Evolutionary conservation across 2,113 vertebrate species (phyloP), one percentile per base, ranked within the genome.

Genomic region (Arvicanthis niloticus): DNA sequence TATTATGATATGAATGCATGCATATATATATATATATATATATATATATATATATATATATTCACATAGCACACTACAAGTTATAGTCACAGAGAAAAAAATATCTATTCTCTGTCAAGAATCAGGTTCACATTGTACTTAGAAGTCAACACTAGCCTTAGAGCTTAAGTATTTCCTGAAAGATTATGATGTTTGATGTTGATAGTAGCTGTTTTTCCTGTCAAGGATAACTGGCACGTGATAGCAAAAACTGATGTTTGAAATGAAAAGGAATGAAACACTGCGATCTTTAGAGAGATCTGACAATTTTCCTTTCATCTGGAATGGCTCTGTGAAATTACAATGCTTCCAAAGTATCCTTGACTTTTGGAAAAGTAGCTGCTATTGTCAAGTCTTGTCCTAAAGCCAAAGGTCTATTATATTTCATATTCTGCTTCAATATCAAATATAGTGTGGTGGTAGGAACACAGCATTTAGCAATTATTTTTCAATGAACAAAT

Each of bases 301-400:
- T 95, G 78, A 81, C 21, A 11, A 45, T 45, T 70, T 89, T 84
- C 24, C 6, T 45, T 90, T 91, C 42, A 29, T 67, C 26, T 91
- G 37, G 53, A 65, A 93, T 65, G 95, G 3, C 2, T 11, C 13
- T 86, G 21, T 91, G 19, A 91, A 87, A 80, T 84, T 62, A 78
- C 37, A 40, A 70, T 40, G 13, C 11, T 97, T 82, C n/a, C 16
- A 73, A 91, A 45, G 6, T 70, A 81, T 51, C 87, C 68, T 87
- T 84, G 42, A 58, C 56, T 22, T 95, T 94, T 96, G 51, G 42
- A 89, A 97, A 92, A 96, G 19, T 68, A 88, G 29, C 42, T 77
- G 3, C 42, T 34, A 24, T 93, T 91, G 31, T 95, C 86, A 73
- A 94, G 45, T 88, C 80, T 85, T 91, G 19, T 6, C 34, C 29